Evolutionary conservation across 2,797 vertebrate genomes (phyloP).

Genomic region (Chelon auratus): DNA sequence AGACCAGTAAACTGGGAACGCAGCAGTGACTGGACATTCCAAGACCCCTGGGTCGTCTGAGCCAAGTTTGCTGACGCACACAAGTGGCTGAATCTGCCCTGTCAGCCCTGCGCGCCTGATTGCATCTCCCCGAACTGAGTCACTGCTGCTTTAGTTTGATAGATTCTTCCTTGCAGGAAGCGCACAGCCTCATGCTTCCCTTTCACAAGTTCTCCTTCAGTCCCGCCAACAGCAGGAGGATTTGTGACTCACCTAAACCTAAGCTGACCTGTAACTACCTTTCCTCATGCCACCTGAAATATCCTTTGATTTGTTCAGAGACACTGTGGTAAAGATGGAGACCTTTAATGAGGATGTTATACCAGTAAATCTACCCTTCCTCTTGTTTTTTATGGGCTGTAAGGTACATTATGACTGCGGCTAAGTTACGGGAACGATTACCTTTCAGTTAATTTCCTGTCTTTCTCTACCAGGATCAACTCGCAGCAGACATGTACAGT

Average conservation of each 20-base stretch:
- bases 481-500: slow-evolving; percentile 98
- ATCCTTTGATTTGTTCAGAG: slow-evolving; percentile 27
- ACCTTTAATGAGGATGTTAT: neutral
- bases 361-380: neutral
- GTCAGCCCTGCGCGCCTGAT: slow-evolving; percentile 55
- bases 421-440: neutral
- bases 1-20: slow-evolving; percentile 15
- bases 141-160: slow-evolving; percentile 44
- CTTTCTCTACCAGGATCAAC: slow-evolving; percentile 89
- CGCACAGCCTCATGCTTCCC: slow-evolving; percentile 53
- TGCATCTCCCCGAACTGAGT: slow-evolving; percentile 39
- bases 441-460: neutral
- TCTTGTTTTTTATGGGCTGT: neutral
- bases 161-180: slow-evolving; percentile 62
- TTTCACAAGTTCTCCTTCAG: slow-evolving; percentile 14
- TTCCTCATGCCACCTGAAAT: slow-evolving; percentile 42
- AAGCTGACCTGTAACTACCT: slow-evolving; percentile 37
- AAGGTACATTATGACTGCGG: neutral
- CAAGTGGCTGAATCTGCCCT: slow-evolving; percentile 38
- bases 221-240: slow-evolving; percentile 44
- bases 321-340: slow-evolving; percentile 3
- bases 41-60: slow-evolving; percentile 41
- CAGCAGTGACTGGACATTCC: slow-evolving; percentile 24
- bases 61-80: slow-evolving; percentile 47
- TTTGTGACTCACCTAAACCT: slow-evolving; percentile 48